Base-by-base conservation (phyloP, 2,888 invertebrate genomes). In the Labia minor region DNA sequence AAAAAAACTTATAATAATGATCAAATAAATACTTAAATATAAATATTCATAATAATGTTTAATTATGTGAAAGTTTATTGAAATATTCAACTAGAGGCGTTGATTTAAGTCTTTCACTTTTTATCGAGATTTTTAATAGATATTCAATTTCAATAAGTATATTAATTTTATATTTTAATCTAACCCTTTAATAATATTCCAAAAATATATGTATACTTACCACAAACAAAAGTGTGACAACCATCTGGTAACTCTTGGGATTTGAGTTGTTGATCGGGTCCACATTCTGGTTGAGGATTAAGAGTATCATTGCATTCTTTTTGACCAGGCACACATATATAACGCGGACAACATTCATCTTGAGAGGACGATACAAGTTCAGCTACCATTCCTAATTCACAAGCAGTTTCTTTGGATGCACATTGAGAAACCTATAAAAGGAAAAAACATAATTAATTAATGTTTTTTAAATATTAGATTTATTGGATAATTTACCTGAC, bases 151-250 rank as follows among this genome's bases (percentile, higher is more conserved):
- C n/a, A n/a, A n/a, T n/a, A n/a, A n/a, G n/a, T n/a, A n/a, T n/a
- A n/a, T n/a, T n/a, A n/a, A n/a, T n/a, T n/a, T n/a, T n/a, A n/a
- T n/a, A n/a, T n/a, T n/a, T n/a, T n/a, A n/a, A n/a, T n/a, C n/a
- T n/a, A n/a, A n/a, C n/a, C n/a, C n/a, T n/a, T n/a, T n/a, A n/a
- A n/a, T n/a, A n/a, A n/a, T n/a, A n/a, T n/a, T n/a, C n/a, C n/a
- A n/a, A n/a, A n/a, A n/a, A n/a, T n/a, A n/a, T n/a, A n/a, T n/a
- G n/a, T n/a, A 61, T 61, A 73, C 81, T 76, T 75, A 88, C 88
- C 85, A 73, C 92, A 92, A 69, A 88, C 82, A 70, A 86, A 89
- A 72, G 86, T 84, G 33, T 83, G 83, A 76, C 92, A 92, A 3
- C 86, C 87, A 71, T 86, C 81, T 0, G 82, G 70, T 26, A 82